Evolutionary conservation across 2,797 vertebrate species (phyloP).

Genomic region (Aeoliscus strigatus): DNA sequence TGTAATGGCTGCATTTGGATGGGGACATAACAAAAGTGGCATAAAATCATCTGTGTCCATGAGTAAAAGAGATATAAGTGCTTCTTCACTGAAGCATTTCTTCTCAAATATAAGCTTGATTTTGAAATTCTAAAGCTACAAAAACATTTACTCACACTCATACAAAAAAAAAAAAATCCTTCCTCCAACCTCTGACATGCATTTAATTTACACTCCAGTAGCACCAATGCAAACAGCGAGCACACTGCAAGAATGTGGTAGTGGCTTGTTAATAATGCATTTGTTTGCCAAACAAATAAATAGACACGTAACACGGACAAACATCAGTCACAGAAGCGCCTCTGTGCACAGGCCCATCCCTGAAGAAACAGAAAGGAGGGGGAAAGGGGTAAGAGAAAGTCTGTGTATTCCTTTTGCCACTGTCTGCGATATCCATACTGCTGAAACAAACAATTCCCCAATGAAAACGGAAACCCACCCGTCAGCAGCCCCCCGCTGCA

Average conservation of each 20-base stretch:
- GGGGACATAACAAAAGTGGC: too few species aligned
- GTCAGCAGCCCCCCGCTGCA: constrained; percentile 18
- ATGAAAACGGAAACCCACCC: constrained; percentile 59
- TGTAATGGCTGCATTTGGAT: constrained; percentile 39
- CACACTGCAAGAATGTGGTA: constrained; percentile 53
- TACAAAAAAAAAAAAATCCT: too few species aligned
- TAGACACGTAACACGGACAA: constrained; percentile 65
- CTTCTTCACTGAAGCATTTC: too few species aligned
- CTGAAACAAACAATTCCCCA: constrained; percentile 72
- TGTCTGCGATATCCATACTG: constrained; percentile 69
- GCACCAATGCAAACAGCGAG: constrained; percentile 41
- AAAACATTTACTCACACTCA: too few species aligned
- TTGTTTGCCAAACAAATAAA: constrained; percentile 73
- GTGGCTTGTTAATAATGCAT: constrained; percentile 69
- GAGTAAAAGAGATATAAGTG: too few species aligned
- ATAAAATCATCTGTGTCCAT: too few species aligned
- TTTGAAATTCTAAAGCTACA: too few species aligned
- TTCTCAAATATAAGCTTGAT: too few species aligned
- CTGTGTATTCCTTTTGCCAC: constrained; percentile 73
- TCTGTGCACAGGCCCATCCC: constrained; percentile 62
- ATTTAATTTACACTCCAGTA: too few species aligned
- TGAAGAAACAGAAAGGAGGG: constrained; percentile 39
- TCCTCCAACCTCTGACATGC: too few species aligned
- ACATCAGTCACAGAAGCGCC: constrained; percentile 70
- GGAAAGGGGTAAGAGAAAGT: constrained; percentile 44